phyloP scores from a whole-genome alignment of 2,888 invertebrate genomes.

The Frankliniella fusca region DNA sequence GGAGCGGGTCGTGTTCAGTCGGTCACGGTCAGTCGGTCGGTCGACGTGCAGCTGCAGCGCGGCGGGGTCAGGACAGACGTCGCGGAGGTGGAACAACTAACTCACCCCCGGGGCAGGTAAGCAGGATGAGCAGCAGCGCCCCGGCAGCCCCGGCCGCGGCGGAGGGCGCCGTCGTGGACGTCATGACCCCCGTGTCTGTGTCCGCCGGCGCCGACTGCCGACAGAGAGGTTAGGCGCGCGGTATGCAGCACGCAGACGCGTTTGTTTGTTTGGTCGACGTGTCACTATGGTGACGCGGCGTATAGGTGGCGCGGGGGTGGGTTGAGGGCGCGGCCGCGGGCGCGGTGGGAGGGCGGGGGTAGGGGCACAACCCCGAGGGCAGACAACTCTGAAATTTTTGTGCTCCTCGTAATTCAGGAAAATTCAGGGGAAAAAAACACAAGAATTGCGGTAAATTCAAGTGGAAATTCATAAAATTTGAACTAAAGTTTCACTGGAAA shows the following conservation, averaged over 20 bases:
- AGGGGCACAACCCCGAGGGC: too few relatives aligned
- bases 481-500: too few relatives aligned
- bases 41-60: too few relatives aligned
- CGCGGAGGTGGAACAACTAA: too few relatives aligned
- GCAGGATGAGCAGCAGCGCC: background rate
- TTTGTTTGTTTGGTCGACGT: constrained; percentile 6
- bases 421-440: too few relatives aligned
- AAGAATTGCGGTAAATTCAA: too few relatives aligned
- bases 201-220: background rate
- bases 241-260: background rate
- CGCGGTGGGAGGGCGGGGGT: background rate
- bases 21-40: too few relatives aligned
- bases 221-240: background rate
- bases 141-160: background rate
- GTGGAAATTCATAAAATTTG: too few relatives aligned
- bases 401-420: too few relatives aligned
- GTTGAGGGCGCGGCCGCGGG: background rate
- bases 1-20: too few relatives aligned
- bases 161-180: background rate
- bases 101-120: constrained; percentile 1
- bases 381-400: too few relatives aligned
- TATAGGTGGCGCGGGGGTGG: background rate
- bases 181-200: background rate
- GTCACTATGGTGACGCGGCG: background rate
- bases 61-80: too few relatives aligned